Percentiles rank a stretch among this genome's conserved stretches.
These are phyloP conservation scores for Ctenosaura bakeri DNA, from an alignment of 2,797 vertebrate genomes.

Conservation along the genomic window DNA sequence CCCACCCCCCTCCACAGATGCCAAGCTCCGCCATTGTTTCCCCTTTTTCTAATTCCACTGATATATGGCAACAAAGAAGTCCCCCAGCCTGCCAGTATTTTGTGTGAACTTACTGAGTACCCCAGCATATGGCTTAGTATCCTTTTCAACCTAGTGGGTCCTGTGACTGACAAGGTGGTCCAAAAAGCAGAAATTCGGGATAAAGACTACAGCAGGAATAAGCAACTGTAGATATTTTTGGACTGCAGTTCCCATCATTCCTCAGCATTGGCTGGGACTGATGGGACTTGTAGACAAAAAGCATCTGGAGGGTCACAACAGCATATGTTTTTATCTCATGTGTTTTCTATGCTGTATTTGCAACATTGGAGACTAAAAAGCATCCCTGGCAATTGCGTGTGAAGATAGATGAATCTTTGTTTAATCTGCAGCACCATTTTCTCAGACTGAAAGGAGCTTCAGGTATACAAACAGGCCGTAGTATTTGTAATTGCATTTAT, in stretches of 20 bases:
- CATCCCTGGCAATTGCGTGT: background rate
- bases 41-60: too few species aligned
- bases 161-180: background rate
- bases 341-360: background rate
- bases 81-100: background rate
- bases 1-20: too few species aligned
- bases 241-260: too few species aligned
- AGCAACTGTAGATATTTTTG: too few species aligned
- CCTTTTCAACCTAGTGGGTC: background rate
- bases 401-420: conserved; percentile 23
- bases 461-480: conserved; percentile 42
- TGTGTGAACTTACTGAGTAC: too few species aligned
- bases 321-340: background rate
- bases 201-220: too few species aligned
- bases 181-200: too few species aligned
- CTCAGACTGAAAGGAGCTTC: conserved; percentile 16
- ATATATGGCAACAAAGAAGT: background rate
- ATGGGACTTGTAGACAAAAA: too few species aligned
- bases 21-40: too few species aligned
- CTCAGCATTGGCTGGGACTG: too few species aligned
- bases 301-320: too few species aligned
- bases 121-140: background rate
- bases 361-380: background rate
- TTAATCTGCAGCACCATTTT: conserved; percentile 25
- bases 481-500: conserved; percentile 30